Base-by-base conservation (phyloP, 2,888 invertebrate genomes). In the Neoaliturus tenellus region DNA sequence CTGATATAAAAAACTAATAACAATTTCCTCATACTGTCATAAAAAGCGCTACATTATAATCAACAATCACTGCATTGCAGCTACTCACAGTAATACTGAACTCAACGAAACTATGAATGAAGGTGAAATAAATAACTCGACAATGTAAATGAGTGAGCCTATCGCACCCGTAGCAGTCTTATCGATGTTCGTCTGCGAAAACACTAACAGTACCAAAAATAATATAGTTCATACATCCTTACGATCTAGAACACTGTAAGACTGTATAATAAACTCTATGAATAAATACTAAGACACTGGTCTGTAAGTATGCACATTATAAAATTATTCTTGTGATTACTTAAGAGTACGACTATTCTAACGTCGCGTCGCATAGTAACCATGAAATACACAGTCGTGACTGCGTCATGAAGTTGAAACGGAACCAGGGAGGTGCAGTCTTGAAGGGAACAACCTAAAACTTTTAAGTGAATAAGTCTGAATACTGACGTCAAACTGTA, bases 241-340 rank as follows among this genome's bases (percentile, higher is more conserved):
- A 82, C 78, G 33, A 10, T 69, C 82, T 82, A 82, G 55, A 33
- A 82, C 82, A 73, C 35, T 82, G 35, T 71, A 73, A 69, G 39
- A 44, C 55, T 55, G 51, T 71, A 23, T 82, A 73, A 39, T 73
- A 82, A 73, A 73, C 58, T 69, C 81, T 82, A 82, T 73, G 39
- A 82, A 82, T 82, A 73, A 82, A 82, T 82, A 82, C 82, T 82
- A 82, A 82, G 82, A 73, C 82, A 82, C 82, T 82, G 71, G 82
- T 82, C 82, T 73, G 82, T 82, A 82, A 82, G 71, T 82, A 82
- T 71, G 82, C 82, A 82, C 82, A 71, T 71, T 82, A 71, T 71
- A 82, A 82, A 82, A 82, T 82, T 55, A 44, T 35, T 82, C 23
- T 33, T 48, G 35, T 73, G 82, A 73, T 73, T 82, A 39, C 73